Evolutionary conservation across 1,140 invertebrate species (phyloP).

Genomic region (Heliconius eleuchia): DNA sequence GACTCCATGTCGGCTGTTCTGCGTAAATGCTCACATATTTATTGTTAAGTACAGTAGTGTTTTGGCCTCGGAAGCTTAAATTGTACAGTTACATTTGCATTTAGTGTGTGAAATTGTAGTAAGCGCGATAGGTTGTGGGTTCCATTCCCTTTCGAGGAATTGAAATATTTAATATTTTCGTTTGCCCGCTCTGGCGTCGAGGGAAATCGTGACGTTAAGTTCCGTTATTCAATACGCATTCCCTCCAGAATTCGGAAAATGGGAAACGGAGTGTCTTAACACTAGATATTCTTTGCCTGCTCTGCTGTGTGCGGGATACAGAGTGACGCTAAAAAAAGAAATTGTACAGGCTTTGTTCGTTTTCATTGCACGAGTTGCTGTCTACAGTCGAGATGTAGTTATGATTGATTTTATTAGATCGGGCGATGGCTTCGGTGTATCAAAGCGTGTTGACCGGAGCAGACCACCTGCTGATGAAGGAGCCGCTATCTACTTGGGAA

Average conservation of each 20-base stretch:
- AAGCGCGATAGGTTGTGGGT: no score
- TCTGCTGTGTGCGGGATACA: no score
- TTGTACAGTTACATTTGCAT: conserved; percentile 50
- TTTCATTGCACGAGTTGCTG: conserved; percentile 25
- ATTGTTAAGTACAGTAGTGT: conserved; percentile 58
- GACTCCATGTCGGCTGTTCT: conserved; percentile 64
- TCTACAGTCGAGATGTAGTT: conserved; percentile 57
- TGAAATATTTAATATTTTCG: no score
- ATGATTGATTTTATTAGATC: conserved; percentile 78
- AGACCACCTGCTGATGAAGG: conserved; percentile 70
- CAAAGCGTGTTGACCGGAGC: conserved; percentile 72
- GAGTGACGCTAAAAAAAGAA: background rate
- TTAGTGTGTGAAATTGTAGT: conserved; percentile 30
- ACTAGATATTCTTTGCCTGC: no score
- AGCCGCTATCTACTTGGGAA: conserved; percentile 47
- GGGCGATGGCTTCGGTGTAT: conserved; percentile 71
- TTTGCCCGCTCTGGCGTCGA: no score
- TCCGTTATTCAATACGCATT: no score
- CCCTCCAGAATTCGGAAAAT: no score
- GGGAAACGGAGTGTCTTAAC: no score
- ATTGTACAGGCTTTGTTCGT: conserved; percentile 38
- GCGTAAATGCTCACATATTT: conserved; percentile 78
- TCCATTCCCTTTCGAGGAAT: no score
- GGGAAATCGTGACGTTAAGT: no score
- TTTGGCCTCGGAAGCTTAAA: conserved; percentile 39